Evolutionary conservation across 2,888 invertebrate species (phyloP), one percentile per base, ranked within the genome.

Genomic region (Watsonalla binaria): DNA sequence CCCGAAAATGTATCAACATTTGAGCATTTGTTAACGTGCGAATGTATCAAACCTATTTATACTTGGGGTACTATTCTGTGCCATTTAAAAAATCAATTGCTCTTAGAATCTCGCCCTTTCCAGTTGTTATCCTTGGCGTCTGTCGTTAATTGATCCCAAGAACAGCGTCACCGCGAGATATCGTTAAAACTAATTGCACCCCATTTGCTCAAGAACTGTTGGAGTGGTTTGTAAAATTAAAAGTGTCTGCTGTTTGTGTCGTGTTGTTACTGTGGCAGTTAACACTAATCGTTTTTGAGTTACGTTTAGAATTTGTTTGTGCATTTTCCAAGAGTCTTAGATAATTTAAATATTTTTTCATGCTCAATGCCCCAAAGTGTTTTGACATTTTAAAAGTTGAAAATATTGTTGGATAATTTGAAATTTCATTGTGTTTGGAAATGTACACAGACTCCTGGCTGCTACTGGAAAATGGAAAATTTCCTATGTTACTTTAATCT

Each of bases 131-230:
- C 54, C 51, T 52, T 52, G 51, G 52, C 55, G 56, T 33, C 56
- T 55, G 55, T 51, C 61, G 55, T 59, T 66, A 66, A 64, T 66
- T 64, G 62, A 62, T 45, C 51, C 51, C 50, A 47, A 47, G 51
- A 46, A 46, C 54, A 51, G 53, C 62, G 62, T 61, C 61, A 63
- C 63, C 63, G 56, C 66, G 62, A 61, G 62, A 60, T 63, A 65
- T 63, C 68, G 62, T 71, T 68, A 65, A 70, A 66, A 67, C 63
- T 67, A 68, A 71, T 71, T 61, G 65, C 56, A 48, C 48, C 45
- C 61, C 65, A 66, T 67, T 66, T 63, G 56, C 58, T 56, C 54
- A 62, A 61, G 59, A 56, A 55, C 54, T 50, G 52, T 51, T 56
- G 34, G 42, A 61, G 54, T 57, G 56, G 51, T 57, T 54, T 57